A percentile compares a stretch with the other conserved stretches of the same genome.
Evolutionary conservation across 2,888 invertebrate genomes (phyloP).

Genomic region (Ecliptopera silaceata): DNA sequence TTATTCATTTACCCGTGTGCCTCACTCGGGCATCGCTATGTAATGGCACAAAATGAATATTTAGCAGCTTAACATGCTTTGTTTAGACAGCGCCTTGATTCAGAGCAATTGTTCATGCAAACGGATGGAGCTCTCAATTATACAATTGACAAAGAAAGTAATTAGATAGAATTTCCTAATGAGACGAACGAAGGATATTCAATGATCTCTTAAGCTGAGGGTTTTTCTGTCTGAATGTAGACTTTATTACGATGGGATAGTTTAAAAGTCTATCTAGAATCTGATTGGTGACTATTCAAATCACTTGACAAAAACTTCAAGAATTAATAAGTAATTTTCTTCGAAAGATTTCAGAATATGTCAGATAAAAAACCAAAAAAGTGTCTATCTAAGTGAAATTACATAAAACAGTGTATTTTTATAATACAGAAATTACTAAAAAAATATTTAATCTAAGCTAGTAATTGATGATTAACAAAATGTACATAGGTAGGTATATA

Average conservation of each 20-base stretch:
- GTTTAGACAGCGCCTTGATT: conserved; percentile 18
- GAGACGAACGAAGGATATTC: not conserved
- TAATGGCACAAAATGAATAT: conserved; percentile 25
- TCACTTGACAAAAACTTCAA: too few species aligned
- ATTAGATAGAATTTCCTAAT: conserved; percentile 3
- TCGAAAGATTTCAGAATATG: too few species aligned
- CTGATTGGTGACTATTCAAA: too few species aligned
- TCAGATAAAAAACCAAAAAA: too few species aligned
- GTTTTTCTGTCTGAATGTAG: not conserved
- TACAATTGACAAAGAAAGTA: not conserved
- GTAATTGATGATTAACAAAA: too few species aligned
- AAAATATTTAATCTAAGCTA: too few species aligned
- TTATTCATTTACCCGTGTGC: not conserved
- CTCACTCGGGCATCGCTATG: not conserved
- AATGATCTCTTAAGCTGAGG: not conserved
- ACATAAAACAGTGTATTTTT: too few species aligned
- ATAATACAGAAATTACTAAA: too few species aligned
- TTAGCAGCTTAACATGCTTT: conserved; percentile 22
- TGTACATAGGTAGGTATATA: too few species aligned
- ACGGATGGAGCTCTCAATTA: not conserved
- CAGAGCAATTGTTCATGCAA: conserved; percentile 2
- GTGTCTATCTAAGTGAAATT: too few species aligned
- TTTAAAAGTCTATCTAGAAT: not conserved
- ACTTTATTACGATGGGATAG: not conserved
- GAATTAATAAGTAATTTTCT: too few species aligned